A percentile compares a stretch with the other conserved stretches of the same genome.
phyloP scores from a whole-genome alignment of 2,797 vertebrate genomes.

The Alauda arvensis region DNA sequence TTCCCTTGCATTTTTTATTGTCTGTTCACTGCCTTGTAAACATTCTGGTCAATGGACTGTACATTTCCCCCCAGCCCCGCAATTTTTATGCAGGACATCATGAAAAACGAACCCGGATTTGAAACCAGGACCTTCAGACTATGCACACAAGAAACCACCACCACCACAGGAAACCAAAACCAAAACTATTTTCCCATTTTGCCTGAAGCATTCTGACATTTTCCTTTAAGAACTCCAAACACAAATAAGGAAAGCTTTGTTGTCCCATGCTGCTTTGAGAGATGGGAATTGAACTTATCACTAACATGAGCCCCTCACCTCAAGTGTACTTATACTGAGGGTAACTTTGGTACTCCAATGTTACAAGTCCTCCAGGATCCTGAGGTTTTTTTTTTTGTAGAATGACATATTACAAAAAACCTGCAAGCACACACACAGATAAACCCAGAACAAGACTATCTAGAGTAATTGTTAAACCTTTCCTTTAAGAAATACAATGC shows the following conservation, averaged over 20 bases:
- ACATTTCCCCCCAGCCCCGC: fast-evolving
- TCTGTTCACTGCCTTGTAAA: neutral
- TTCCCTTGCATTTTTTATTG: neutral
- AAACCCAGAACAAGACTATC: neutral
- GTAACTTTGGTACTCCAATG: neutral
- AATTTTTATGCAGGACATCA: neutral
- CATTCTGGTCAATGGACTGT: neutral
- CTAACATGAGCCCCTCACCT: neutral
- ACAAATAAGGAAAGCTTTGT: neutral
- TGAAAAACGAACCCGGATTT: neutral
- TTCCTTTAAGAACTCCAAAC: conserved; percentile 3
- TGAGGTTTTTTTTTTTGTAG: neutral
- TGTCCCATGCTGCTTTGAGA: neutral
- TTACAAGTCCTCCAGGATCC: neutral
- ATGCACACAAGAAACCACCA: neutral
- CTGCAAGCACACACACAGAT: neutral
- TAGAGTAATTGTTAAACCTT: conserved; percentile 1
- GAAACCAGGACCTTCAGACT: neutral
- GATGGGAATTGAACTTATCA: neutral
- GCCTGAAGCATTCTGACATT: neutral
- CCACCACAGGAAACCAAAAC: conserved; percentile 34
- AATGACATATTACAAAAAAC: neutral
- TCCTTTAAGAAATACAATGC: conserved; percentile 24
- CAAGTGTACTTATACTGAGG: neutral
- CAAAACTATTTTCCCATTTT: conserved; percentile 22